A percentile compares a stretch with the other conserved stretches of the same genome.
phyloP scores from a whole-genome alignment of 2,113 vertebrate genomes.

The Neotoma lepida region DNA sequence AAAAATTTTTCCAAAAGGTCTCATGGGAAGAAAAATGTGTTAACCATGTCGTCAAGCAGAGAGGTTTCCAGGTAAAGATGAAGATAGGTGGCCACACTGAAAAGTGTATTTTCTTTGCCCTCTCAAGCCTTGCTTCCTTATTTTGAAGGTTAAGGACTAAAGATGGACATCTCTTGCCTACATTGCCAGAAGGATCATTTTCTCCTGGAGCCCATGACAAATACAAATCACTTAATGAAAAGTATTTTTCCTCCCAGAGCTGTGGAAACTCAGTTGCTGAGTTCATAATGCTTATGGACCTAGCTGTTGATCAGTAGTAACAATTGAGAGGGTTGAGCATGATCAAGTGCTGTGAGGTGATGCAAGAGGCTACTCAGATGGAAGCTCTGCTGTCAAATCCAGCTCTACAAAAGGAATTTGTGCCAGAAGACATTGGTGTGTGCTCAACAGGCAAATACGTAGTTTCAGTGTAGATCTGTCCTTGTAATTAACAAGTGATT shows the following conservation, averaged over 20 bases:
- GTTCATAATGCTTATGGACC: neutral
- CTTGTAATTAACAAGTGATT: constrained; percentile 75
- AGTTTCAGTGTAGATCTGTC: constrained; percentile 42
- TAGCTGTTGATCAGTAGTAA: neutral
- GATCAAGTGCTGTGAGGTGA: neutral
- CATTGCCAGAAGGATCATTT: neutral
- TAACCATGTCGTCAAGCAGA: neutral
- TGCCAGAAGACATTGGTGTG: constrained; percentile 1
- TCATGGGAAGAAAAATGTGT: neutral
- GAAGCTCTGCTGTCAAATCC: neutral
- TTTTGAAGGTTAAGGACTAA: neutral
- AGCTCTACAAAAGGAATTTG: neutral
- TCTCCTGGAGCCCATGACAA: neutral
- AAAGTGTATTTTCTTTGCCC: neutral
- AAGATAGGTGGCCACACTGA: neutral
- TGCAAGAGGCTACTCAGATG: neutral
- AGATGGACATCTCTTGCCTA: neutral
- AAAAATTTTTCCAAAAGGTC: neutral
- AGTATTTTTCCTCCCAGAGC: neutral
- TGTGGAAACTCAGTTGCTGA: neutral
- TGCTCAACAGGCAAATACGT: constrained; percentile 51
- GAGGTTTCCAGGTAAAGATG: neutral
- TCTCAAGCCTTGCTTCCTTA: neutral
- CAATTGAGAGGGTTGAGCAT: neutral
- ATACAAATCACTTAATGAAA: constrained; percentile 11